These are phyloP conservation scores for Oryzaephilus surinamensis DNA, from an alignment of 1,140 invertebrate species.

Conservation along the genomic window DNA sequence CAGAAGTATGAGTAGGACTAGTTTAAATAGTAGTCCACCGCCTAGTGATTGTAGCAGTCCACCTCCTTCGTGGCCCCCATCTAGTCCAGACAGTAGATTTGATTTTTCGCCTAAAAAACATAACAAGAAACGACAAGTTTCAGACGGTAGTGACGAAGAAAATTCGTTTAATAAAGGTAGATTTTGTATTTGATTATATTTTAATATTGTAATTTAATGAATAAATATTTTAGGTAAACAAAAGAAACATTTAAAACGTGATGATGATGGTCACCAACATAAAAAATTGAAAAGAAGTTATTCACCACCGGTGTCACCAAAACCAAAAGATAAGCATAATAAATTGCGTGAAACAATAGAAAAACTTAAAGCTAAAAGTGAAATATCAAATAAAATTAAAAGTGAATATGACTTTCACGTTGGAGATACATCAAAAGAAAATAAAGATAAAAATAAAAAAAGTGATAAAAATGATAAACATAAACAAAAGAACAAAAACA, in stretches of 20 bases:
- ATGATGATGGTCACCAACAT: constrained; percentile 2
- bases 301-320: constrained; percentile 18
- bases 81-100: constrained; percentile 21
- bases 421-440: constrained; percentile 22
- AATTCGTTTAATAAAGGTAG: background rate
- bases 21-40: constrained; percentile 34
- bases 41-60: constrained; percentile 37
- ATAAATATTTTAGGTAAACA: constrained; percentile 5
- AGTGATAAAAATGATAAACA: constrained; percentile 20
- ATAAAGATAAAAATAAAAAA: constrained; percentile 29
- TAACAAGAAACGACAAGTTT: constrained; percentile 8
- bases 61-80: constrained; percentile 26
- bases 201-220: too few species aligned
- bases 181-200: too few species aligned
- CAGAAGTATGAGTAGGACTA: constrained; percentile 23
- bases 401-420: constrained; percentile 15
- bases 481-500: constrained; percentile 23
- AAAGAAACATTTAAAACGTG: background rate
- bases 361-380: constrained; percentile 52
- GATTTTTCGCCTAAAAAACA: constrained; percentile 17
- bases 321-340: constrained; percentile 46
- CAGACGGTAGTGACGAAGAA: background rate
- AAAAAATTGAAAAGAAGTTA: constrained; percentile 6
- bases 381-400: constrained; percentile 38
- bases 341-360: constrained; percentile 49